A percentile compares a stretch with the other conserved stretches of the same genome.
Evolutionary conservation across 2,888 invertebrate species (phyloP).

Genomic region (Drosophila helvetica): DNA sequence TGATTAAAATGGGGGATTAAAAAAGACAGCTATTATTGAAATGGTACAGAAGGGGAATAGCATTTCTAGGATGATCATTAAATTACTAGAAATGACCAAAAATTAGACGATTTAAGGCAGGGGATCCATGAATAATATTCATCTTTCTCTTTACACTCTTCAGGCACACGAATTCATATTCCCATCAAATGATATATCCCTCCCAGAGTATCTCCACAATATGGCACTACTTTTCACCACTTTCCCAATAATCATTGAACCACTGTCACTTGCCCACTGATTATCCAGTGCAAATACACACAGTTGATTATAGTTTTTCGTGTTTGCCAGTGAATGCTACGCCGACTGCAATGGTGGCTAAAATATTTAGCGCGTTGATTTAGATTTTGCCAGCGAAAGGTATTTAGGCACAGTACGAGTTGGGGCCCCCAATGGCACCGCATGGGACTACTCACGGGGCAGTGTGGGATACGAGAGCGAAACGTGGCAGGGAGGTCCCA

Average conservation of each 20-base stretch:
- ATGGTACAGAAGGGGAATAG: not conserved
- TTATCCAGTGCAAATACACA: slow-evolving; percentile 80
- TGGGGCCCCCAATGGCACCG: slow-evolving; percentile 1
- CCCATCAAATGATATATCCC: too few relatives aligned
- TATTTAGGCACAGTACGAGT: slow-evolving; percentile 62
- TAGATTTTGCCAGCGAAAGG: slow-evolving; percentile 76
- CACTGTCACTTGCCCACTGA: slow-evolving; percentile 60
- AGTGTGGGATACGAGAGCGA: too few relatives aligned
- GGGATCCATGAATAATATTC: too few relatives aligned
- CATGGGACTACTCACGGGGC: too few relatives aligned
- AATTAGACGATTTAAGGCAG: not conserved
- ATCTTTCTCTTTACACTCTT: too few relatives aligned
- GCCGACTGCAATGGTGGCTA: slow-evolving; percentile 61
- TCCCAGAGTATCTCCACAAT: too few relatives aligned
- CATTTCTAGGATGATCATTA: not conserved
- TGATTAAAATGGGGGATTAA: not conserved
- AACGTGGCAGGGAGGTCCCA: not conserved
- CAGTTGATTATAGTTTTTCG: slow-evolving; percentile 79
- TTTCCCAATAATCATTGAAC: not conserved
- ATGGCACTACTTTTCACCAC: slow-evolving; percentile 2
- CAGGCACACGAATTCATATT: too few relatives aligned
- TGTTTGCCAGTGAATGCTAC: slow-evolving; percentile 61
- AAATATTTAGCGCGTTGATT: slow-evolving; percentile 81
- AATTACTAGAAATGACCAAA: not conserved
- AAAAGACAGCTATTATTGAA: not conserved